Conservation (phyloP, 2,113 vertebrate genomes). For the Periophthalmus modestus region DNA sequence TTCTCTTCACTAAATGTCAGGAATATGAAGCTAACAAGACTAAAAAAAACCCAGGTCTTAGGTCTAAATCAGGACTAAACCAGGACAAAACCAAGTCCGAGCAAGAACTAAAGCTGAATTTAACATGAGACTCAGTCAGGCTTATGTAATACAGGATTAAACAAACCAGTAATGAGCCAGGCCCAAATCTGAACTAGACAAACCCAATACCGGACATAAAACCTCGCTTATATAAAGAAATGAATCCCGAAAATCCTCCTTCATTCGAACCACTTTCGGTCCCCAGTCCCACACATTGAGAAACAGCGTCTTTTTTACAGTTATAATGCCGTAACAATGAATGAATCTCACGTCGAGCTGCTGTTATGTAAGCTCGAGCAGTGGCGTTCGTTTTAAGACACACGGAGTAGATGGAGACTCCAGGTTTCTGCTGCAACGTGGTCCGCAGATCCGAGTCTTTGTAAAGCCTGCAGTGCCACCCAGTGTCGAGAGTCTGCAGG, state of each 20-base stretch:
- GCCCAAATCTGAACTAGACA: no score
- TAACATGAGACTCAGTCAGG: no score
- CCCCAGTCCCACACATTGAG: background rate
- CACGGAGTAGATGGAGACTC: background rate
- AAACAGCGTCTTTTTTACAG: background rate
- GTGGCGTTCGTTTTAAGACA: background rate
- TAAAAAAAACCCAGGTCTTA: background rate
- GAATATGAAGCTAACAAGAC: no score
- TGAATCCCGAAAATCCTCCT: background rate
- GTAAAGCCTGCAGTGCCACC: constrained; percentile 50
- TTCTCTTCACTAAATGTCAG: no score
- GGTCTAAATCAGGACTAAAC: background rate
- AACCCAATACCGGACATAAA: background rate
- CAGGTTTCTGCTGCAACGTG: constrained; percentile 3
- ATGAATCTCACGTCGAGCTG: background rate
- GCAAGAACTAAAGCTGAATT: no score
- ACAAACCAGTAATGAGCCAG: no score
- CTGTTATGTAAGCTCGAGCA: constrained; percentile 1
- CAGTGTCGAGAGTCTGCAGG: constrained; percentile 4
- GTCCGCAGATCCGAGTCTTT: constrained; percentile 18
- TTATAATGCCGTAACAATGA: background rate
- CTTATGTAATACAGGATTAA: no score
- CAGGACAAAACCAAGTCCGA: no score
- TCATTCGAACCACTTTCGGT: background rate
- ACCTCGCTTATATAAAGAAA: background rate